Percentiles rank a stretch among this genome's conserved stretches.
These are phyloP conservation scores for Germaria angustata DNA, from an alignment of 2,888 invertebrate genomes.

Conservation along the genomic window DNA sequence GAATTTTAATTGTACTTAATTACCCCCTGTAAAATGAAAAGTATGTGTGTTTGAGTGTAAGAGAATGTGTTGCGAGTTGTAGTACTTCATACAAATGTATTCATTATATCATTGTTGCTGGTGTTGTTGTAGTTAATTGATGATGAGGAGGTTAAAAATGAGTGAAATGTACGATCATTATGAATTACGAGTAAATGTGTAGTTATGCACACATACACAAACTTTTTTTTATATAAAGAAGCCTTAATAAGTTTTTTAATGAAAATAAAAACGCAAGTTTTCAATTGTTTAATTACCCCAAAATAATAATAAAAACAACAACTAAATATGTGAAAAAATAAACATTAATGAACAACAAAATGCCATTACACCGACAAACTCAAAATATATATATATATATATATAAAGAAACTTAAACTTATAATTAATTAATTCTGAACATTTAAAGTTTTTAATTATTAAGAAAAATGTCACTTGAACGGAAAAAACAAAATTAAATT, in stretches of 20 bases:
- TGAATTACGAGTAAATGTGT: slow-evolving; percentile 25
- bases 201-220: neutral
- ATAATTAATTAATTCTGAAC: slow-evolving; percentile 62
- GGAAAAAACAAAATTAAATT: slow-evolving; percentile 15
- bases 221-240: neutral
- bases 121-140: slow-evolving; percentile 63
- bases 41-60: slow-evolving; percentile 39
- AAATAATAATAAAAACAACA: slow-evolving; percentile 54
- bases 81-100: slow-evolving; percentile 57
- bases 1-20: slow-evolving; percentile 68
- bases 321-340: neutral
- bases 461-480: slow-evolving; percentile 51
- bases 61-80: slow-evolving; percentile 44
- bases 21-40: slow-evolving; percentile 60
- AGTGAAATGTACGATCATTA: slow-evolving; percentile 58
- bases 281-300: slow-evolving; percentile 63
- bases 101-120: slow-evolving; percentile 55
- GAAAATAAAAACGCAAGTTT: slow-evolving; percentile 58
- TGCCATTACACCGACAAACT: slow-evolving; percentile 9
- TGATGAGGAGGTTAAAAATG: slow-evolving; percentile 66
- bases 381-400: neutral
- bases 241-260: slow-evolving; percentile 21
- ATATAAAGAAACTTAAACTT: neutral
- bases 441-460: slow-evolving; percentile 59
- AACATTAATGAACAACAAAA: slow-evolving; percentile 34